Evolutionary conservation across 2,797 vertebrate species (phyloP), one percentile per base, ranked within the genome.

Genomic region (Lerista edwardsae): DNA sequence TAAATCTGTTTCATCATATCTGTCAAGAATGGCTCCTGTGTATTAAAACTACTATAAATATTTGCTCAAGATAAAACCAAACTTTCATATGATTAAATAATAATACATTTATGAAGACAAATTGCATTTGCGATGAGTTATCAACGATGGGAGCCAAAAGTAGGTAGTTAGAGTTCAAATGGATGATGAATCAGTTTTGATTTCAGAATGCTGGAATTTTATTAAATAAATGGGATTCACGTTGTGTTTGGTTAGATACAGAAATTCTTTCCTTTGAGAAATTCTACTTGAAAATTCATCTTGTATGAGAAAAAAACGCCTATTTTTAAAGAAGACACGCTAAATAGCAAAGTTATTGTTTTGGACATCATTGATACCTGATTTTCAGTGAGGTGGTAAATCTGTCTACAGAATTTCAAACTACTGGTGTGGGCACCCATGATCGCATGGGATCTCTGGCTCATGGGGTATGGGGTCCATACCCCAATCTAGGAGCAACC

Each of bases 31-130:
- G 96, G 97, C 96, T 97, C 95, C 96, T 90, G 95, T 97, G 97
- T 96, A 98, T 98, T 97, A 97, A 97, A 98, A 97, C 94, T 83
- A 96, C 97, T 97, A 97, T 97, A 97, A 98, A 98, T 97, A 96
- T 98, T 97, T 97, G 95, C 93, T 96, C 96, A 89, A 97, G 94
- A 96, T 91, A 96, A 96, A 86, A 95, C 95, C 90, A 96, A 95
- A 87, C 92, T 96, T 97, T 97, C 96, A 97, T 96, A 95, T 97
- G 96, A 96, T 96, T 95, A 92, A 92, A 92, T 93, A 95, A 95
- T 95, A 96, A 95, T 96, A 94, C 90, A 80, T 95, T 97, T 97
- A 97, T 95, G 95, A 95, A 96, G 96, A 96, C 95, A 97, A 97
- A 97, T 97, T 96, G 69, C 95, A 96, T 96, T 96, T 96, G 92